Conservation (phyloP, 2,888 invertebrate species). For the Drosophila mimica region DNA sequence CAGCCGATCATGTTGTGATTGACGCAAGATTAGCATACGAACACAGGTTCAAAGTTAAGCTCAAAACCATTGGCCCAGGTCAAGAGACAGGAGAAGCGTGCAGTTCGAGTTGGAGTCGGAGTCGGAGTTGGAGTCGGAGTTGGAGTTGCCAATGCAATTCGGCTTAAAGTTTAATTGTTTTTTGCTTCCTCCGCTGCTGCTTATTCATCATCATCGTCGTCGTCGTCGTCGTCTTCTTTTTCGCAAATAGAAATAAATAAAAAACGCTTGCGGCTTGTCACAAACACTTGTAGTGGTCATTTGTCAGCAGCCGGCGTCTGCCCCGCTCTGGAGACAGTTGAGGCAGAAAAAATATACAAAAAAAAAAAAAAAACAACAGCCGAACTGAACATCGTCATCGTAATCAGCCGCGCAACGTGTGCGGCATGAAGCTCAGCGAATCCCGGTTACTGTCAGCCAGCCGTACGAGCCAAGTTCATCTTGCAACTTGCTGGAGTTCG, state of each 20-base stretch:
- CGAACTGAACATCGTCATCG: constrained; percentile 69
- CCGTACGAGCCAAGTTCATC: constrained; percentile 17
- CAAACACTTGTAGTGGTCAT: constrained; percentile 84
- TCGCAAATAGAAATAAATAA: constrained; percentile 64
- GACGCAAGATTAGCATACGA: constrained; percentile 80
- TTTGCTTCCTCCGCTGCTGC: neutral
- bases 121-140: neutral
- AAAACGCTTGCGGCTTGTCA: constrained; percentile 84
- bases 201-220: neutral
- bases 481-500: constrained; percentile 34
- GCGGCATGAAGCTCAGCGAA: constrained; percentile 60
- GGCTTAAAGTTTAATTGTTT: constrained; percentile 75
- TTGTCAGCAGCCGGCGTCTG: constrained; percentile 81
- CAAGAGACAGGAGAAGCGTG: constrained; percentile 20
- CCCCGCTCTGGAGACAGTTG: constrained; percentile 32
- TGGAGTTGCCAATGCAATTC: constrained; percentile 7
- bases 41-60: constrained; percentile 66
- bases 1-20: constrained; percentile 73
- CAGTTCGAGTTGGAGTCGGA: neutral
- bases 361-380: constrained; percentile 22
- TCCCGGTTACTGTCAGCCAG: constrained; percentile 29
- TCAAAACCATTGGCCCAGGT: constrained; percentile 71
- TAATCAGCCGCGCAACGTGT: constrained; percentile 76
- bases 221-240: neutral
- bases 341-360: constrained; percentile 19